Percentiles rank a stretch among this genome's conserved stretches.
These are phyloP conservation scores for Parotocinclus haroldoi DNA, from an alignment of 2,797 vertebrate genomes.

Conservation along the genomic window DNA sequence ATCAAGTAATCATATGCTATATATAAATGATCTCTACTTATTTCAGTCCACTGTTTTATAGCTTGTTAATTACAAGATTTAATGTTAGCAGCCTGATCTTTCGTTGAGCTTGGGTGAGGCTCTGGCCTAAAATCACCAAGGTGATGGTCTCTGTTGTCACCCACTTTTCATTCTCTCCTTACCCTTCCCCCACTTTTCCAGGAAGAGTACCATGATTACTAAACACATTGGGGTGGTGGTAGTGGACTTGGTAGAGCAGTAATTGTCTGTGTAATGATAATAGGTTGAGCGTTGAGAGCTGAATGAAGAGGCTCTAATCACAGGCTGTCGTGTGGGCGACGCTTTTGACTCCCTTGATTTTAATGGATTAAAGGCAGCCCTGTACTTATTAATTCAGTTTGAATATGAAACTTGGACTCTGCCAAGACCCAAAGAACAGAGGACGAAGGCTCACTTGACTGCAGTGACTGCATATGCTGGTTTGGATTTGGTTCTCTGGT, in stretches of 20 bases:
- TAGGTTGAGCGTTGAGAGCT: slow-evolving; percentile 49
- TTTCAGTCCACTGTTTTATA: too few species aligned
- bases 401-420: slow-evolving; percentile 15
- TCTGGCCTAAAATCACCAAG: slow-evolving; percentile 56
- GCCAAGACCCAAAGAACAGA: background rate
- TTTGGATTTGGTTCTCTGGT: background rate
- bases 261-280: slow-evolving; percentile 68
- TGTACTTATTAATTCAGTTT: slow-evolving; percentile 45
- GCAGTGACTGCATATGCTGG: background rate
- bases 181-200: slow-evolving; percentile 55
- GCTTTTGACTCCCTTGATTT: slow-evolving; percentile 55
- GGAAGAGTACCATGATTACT: slow-evolving; percentile 76
- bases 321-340: slow-evolving; percentile 52
- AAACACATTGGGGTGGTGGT: slow-evolving; percentile 61
- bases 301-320: slow-evolving; percentile 58
- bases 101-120: slow-evolving; percentile 46
- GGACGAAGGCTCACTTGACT: slow-evolving; percentile 3
- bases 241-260: slow-evolving; percentile 65
- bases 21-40: too few species aligned
- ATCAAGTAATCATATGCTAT: too few species aligned
- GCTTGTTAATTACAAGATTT: too few species aligned
- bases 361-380: slow-evolving; percentile 45
- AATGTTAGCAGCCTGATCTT: slow-evolving; percentile 5
- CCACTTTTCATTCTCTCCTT: slow-evolving; percentile 50
- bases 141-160: slow-evolving; percentile 59